These are phyloP conservation scores for Trochalopteron elliotii DNA, from an alignment of 2,113 vertebrate species.

Conservation along the genomic window DNA sequence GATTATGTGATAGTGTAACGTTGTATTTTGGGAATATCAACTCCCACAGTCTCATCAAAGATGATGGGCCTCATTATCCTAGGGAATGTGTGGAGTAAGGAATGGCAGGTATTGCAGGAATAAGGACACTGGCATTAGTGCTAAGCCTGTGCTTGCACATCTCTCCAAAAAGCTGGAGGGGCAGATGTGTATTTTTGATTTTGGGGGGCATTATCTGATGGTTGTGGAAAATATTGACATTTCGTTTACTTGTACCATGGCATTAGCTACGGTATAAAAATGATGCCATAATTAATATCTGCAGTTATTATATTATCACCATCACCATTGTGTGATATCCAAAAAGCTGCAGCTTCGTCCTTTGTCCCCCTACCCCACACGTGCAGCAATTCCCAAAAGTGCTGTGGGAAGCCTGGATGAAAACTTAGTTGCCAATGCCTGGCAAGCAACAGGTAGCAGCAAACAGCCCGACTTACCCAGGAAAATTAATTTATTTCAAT, in stretches of 20 bases:
- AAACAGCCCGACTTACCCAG: neutral
- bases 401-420: neutral
- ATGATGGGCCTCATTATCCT: conserved; percentile 43
- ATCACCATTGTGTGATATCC: neutral
- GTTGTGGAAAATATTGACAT: neutral
- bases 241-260: neutral
- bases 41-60: conserved; percentile 47
- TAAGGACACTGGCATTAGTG: neutral
- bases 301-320: neutral
- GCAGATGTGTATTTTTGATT: neutral
- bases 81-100: neutral
- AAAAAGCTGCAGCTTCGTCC: neutral
- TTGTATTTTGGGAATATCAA: conserved; percentile 46
- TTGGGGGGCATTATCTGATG: neutral
- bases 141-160: neutral
- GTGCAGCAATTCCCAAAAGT: neutral
- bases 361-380: fast-evolving
- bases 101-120: neutral
- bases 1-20: conserved; percentile 32
- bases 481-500: neutral
- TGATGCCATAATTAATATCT: neutral
- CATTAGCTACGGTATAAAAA: neutral
- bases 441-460: neutral
- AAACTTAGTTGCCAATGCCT: neutral
- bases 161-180: neutral